Conservation (phyloP, 2,888 invertebrate genomes). For the Schizaphis graminum region DNA sequence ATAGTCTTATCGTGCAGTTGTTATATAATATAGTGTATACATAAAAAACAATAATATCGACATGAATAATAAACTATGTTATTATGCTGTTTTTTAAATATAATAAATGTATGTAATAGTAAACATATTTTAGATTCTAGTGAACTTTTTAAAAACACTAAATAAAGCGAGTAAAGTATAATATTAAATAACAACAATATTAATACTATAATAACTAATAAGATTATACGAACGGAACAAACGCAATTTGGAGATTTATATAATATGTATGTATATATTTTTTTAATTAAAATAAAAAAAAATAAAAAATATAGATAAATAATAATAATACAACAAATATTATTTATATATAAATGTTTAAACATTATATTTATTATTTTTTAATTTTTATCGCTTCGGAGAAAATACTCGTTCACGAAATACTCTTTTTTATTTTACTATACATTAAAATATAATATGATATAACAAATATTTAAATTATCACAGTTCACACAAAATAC, state of each 20-base stretch:
- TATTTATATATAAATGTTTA: no score
- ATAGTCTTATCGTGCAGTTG: neutral
- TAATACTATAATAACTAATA: neutral
- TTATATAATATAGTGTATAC: neutral
- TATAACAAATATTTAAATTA: neutral
- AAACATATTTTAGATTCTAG: neutral
- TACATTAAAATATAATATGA: neutral
- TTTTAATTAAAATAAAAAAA: no score
- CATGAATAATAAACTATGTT: neutral
- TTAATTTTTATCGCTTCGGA: neutral
- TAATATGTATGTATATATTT: no score
- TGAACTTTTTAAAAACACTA: neutral
- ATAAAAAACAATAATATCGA: neutral
- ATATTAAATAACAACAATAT: neutral
- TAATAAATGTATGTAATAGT: neutral
- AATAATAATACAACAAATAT: no score
- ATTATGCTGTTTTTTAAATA: neutral
- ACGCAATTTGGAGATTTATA: neutral
- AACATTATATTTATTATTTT: no score
- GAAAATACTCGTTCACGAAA: neutral
- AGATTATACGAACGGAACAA: neutral
- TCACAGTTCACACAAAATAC: neutral
- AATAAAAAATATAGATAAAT: no score
- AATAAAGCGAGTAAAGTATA: neutral
- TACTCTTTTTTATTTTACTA: neutral